Conservation (phyloP, 2,888 invertebrate species). For the Eupithecia vulgata region DNA sequence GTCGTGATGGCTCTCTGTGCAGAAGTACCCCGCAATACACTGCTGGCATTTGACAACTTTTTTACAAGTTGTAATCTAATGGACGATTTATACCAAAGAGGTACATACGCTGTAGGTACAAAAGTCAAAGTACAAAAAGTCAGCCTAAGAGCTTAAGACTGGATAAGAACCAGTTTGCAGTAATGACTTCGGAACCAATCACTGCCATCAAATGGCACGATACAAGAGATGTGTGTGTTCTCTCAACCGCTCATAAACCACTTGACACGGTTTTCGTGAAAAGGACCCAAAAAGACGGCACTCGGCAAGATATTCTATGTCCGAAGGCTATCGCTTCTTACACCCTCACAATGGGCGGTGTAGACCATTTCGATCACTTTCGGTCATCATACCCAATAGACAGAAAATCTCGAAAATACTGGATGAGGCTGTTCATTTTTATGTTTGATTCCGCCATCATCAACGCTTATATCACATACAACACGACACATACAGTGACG, state of each 20-base stretch:
- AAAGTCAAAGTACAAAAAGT: slow-evolving; percentile 27
- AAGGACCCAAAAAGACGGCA: slow-evolving; percentile 42
- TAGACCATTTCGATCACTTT: slow-evolving; percentile 37
- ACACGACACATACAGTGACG: slow-evolving; percentile 35
- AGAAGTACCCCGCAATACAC: no score
- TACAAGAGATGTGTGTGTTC: not conserved
- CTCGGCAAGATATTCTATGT: slow-evolving; percentile 35
- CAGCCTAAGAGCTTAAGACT: slow-evolving; percentile 43
- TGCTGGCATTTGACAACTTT: not conserved
- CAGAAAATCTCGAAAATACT: slow-evolving; percentile 36
- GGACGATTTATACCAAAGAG: slow-evolving; percentile 23
- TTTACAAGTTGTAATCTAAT: not conserved
- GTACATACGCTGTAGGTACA: slow-evolving; percentile 36
- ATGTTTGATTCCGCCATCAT: slow-evolving; percentile 46
- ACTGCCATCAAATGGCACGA: slow-evolving; percentile 43
- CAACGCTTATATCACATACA: slow-evolving; percentile 47
- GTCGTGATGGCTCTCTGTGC: no score
- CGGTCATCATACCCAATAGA: slow-evolving; percentile 31
- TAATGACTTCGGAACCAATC: slow-evolving; percentile 47
- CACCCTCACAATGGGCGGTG: slow-evolving; percentile 44
- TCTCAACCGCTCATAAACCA: slow-evolving; percentile 3
- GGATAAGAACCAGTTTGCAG: slow-evolving; percentile 49
- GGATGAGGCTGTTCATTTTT: slow-evolving; percentile 37
- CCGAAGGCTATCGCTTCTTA: slow-evolving; percentile 40
- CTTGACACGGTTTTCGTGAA: slow-evolving; percentile 37